Percentiles rank a stretch among this genome's conserved stretches.
These are phyloP conservation scores for Poeciliopsis turneri DNA, from an alignment of 2,797 vertebrate genomes.

Conservation along the genomic window DNA sequence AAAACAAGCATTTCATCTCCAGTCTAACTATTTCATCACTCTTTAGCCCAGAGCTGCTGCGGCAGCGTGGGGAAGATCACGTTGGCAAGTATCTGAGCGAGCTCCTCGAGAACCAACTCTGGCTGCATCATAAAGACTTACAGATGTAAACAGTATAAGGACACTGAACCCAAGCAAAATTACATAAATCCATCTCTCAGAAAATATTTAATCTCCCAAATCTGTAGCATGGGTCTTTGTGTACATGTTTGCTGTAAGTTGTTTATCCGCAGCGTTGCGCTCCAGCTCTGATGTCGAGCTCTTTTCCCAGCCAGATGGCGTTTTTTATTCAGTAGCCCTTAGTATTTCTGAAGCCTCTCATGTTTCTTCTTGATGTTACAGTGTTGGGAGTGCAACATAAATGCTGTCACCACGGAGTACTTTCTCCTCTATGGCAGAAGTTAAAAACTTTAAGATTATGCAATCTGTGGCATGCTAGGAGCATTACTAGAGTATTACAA, in stretches of 20 bases:
- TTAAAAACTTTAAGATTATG: neutral
- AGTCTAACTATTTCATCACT: conserved; percentile 51
- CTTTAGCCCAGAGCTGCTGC: conserved; percentile 32
- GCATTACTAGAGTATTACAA: neutral
- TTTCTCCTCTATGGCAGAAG: neutral
- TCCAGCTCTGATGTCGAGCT: conserved; percentile 21
- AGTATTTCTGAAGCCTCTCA: neutral
- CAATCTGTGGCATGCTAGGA: neutral
- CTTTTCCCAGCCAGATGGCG: conserved; percentile 23
- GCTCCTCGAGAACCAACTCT: conserved; percentile 28
- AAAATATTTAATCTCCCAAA: conserved; percentile 9
- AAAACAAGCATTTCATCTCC: conserved; percentile 55
- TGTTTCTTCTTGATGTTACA: neutral
- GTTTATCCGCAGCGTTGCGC: conserved; percentile 13
- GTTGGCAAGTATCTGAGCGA: conserved; percentile 8
- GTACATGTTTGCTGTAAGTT: conserved; percentile 11
- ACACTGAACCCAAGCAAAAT: neutral
- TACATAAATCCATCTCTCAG: conserved; percentile 7
- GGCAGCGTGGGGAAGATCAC: conserved; percentile 14
- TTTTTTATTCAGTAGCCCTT: conserved; percentile 41
- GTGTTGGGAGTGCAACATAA: neutral
- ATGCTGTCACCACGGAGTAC: neutral
- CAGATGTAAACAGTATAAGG: neutral
- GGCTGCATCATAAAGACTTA: neutral
- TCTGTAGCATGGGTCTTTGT: conserved; percentile 1